Evolutionary conservation across 2,113 vertebrate genomes (phyloP).

Genomic region (Mormyrus iriodes): DNA sequence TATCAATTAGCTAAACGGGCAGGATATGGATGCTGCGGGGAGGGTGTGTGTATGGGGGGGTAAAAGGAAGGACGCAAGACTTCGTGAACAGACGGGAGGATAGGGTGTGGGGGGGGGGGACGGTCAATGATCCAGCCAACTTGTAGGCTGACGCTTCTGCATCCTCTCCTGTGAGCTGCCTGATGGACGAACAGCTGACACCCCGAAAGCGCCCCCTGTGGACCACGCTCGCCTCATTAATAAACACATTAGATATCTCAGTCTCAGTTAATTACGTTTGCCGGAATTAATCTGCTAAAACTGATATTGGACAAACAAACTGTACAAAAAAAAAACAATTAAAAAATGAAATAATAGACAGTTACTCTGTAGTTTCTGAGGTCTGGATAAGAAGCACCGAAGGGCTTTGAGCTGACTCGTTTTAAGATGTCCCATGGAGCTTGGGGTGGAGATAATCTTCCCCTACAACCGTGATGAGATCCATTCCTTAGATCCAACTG

Average conservation of each 20-base stretch:
- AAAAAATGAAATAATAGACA: not conserved
- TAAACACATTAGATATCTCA: not conserved
- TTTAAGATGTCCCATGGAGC: not conserved
- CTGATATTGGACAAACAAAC: not conserved
- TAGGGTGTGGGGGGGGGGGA: not conserved
- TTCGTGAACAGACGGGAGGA: not conserved
- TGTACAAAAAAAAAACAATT: not conserved
- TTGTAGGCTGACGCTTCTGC: conserved; percentile 1
- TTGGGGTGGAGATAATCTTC: not conserved
- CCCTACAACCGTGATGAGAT: not conserved
- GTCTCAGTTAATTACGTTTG: not conserved
- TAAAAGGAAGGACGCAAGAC: not conserved
- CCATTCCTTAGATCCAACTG: not conserved
- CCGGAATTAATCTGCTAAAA: not conserved
- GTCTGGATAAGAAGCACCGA: not conserved
- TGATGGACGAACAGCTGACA: not conserved
- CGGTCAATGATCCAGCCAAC: not conserved
- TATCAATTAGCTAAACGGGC: conserved; percentile 54
- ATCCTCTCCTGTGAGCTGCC: not conserved
- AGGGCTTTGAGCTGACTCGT: not conserved
- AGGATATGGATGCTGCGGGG: conserved; percentile 35
- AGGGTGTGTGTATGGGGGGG: not conserved
- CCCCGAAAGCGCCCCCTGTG: not conserved
- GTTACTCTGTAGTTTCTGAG: not conserved
- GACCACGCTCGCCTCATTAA: not conserved